phyloP scores from a whole-genome alignment of 2,797 vertebrate species.

The Myotis vivesi region DNA sequence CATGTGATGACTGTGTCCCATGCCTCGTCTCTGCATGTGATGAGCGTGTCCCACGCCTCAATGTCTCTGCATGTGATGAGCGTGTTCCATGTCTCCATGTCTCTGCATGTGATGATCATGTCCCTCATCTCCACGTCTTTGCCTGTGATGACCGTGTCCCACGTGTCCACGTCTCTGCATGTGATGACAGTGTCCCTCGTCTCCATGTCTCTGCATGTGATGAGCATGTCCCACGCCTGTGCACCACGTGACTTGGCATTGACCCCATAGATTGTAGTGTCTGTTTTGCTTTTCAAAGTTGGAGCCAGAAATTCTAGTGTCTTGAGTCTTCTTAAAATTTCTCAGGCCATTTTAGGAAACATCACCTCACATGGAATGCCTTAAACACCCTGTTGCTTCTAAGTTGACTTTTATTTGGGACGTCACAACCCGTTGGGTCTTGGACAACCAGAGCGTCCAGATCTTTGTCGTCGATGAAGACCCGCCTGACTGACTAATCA shows the following conservation, averaged over 20 bases:
- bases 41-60: too few species aligned
- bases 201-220: too few species aligned
- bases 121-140: too few species aligned
- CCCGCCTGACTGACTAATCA: neutral
- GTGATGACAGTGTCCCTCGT: too few species aligned
- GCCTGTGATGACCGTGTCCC: too few species aligned
- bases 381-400: neutral
- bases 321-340: neutral
- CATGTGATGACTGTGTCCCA: too few species aligned
- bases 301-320: neutral
- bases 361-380: neutral
- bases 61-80: too few species aligned
- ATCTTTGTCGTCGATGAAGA: neutral
- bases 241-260: rapidly evolving
- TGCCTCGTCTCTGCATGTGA: too few species aligned
- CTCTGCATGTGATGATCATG: too few species aligned
- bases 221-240: too few species aligned
- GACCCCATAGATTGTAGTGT: rapidly evolving
- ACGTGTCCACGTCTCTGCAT: too few species aligned
- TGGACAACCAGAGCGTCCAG: neutral
- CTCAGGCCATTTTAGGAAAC: neutral
- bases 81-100: too few species aligned
- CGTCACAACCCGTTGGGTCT: neutral
- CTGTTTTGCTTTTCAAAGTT: neutral
- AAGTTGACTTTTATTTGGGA: neutral